Base-by-base conservation (phyloP, 1,140 invertebrate species). In the Elymnias hypermnestra region DNA sequence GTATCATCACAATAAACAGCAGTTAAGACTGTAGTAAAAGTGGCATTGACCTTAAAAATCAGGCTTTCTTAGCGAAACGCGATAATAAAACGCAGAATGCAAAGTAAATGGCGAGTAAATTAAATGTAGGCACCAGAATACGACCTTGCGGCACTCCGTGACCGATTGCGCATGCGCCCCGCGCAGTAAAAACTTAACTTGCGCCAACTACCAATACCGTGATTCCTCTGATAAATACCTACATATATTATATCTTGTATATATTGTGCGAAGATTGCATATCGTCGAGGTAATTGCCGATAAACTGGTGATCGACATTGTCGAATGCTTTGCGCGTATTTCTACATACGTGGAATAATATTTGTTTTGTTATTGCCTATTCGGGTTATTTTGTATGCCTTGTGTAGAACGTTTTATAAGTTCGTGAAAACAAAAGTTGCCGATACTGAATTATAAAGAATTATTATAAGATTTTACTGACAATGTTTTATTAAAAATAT, bases 101-200 rank as follows among this genome's bases (percentile, higher is more conserved):
- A 23, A 36, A 43, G 33, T 31, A 37, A 38, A 43, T 8, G n/a
- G 18, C 39, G n/a, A 41, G 38, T 43, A 52, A 48, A 36, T 57
- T 63, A 41, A 65, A 45, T 51, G 53, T 37, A 55, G 59, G 62
- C 31, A 39, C 57, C n/a, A 75, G 56, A 31, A 37, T 43, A 53
- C 58, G 63, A 60, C 70, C 72, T 76, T 76, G 70, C 49, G 63
- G 54, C 36, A 72, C 61, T 36, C 64, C 65, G 60, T 61, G 57
- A 50, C 61, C 53, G 18, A 36, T 66, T 57, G 51, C 48, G 41
- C 52, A 66, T 68, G 63, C 63, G 50, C 39, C 29, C 48, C 42
- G 58, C 53, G 48, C 56, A 48, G 26, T 40, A 40, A 48, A 47
- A 40, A 48, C 19, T 25, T 23, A 43, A 43, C 18, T 35, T 33